Conservation (phyloP, 2,888 invertebrate genomes). For the Zootermopsis nevadensis region DNA sequence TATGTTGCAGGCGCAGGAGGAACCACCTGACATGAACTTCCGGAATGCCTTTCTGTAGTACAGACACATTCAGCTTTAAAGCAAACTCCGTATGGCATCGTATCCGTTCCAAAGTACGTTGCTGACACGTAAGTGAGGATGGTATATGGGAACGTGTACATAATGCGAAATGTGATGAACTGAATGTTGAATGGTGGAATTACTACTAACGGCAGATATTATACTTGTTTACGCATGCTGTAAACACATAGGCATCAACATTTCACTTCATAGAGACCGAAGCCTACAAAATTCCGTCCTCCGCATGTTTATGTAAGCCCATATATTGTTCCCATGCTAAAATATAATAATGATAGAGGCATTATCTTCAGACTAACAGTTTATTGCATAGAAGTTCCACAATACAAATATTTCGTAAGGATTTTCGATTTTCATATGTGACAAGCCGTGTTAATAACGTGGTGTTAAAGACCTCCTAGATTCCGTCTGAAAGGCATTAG, state of each 20-base stretch:
- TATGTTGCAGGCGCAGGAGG: neutral
- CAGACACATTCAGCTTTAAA: slow-evolving; percentile 27
- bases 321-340: neutral
- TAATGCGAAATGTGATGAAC: neutral
- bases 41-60: slow-evolving; percentile 32
- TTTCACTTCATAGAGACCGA: neutral
- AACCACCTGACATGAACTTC: slow-evolving; percentile 24
- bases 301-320: neutral
- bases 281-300: neutral
- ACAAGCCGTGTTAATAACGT: neutral
- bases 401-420: neutral
- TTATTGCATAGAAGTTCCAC: neutral
- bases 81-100: slow-evolving; percentile 24
- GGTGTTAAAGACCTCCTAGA: neutral
- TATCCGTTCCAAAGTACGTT: neutral
- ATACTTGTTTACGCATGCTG: neutral
- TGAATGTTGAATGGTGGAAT: neutral
- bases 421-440: neutral
- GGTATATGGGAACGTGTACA: neutral
- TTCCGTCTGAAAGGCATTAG: too few species aligned
- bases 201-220: neutral
- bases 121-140: neutral
- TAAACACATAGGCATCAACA: neutral
- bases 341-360: neutral
- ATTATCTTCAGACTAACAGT: neutral